Base-by-base conservation (phyloP, 2,797 vertebrate genomes). In the Melopsittacus undulatus region DNA sequence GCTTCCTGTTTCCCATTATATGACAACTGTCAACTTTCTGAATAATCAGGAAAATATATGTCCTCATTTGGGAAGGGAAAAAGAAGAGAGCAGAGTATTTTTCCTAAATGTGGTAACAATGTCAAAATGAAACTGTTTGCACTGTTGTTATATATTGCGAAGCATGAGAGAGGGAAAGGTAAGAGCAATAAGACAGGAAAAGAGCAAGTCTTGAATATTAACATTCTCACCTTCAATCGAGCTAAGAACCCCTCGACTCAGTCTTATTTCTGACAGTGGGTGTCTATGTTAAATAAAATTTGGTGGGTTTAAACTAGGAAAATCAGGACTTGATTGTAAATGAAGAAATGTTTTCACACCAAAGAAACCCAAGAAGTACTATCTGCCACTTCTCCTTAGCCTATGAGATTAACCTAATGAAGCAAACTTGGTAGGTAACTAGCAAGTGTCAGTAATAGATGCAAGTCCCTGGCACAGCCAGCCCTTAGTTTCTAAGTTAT, bases 1-100 rank as follows among this genome's bases (percentile, higher is more conserved):
- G 90, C 67, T 94, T 96, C 95, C 95, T 94, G 56, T 54, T 96
- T 90, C 85, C 74, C 59, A 20, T 87, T 94, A 76, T 74, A 76
- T 61, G 83, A 83, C 43, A 84, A 92, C 59, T 64, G 87, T 43
- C 74, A 92, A 36, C 59, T 92, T 96, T 82, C 40, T 91, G 67
- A 63, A 48, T 34, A 83, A 72, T 92, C 59, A 79, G 85, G 74
- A 84, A 86, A 92, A 93, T 56, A 82, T 20, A 57, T 24, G 62
- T 73, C 74, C 51, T 89, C 38, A 34, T 83, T 83, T 80, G 21
- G 23, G 19, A 73, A 48, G n/a, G 24, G 20, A 54, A 57, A 85
- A 59, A 63, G 51, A 69, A 40, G 19, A 69, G 12, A 29, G 83
- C 23, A 80, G 29, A 72, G 4, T 32, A 36, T 80, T 85, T 91